phyloP scores from a whole-genome alignment of 2,797 vertebrate species.

The Chelidonichthys spinosus region DNA sequence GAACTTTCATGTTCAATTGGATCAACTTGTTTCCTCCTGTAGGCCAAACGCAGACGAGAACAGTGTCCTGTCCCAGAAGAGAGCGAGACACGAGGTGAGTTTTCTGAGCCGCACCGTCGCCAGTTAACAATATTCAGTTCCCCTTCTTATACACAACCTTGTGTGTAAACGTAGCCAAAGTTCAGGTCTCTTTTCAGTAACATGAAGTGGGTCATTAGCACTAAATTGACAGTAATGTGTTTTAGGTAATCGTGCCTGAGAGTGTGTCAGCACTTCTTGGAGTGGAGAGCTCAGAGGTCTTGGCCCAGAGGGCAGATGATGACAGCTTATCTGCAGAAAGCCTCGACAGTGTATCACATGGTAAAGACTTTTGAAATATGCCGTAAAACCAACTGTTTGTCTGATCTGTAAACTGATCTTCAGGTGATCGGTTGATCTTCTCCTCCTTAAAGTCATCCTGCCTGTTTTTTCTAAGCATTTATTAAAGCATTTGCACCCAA shows the following conservation, averaged over 20 bases:
- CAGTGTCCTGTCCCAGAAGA: constrained; percentile 83
- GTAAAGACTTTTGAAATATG: constrained; percentile 73
- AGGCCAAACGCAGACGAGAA: constrained; percentile 89
- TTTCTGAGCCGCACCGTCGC: constrained; percentile 3
- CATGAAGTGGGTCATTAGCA: constrained; percentile 18
- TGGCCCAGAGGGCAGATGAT: constrained; percentile 86
- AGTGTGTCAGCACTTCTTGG: constrained; percentile 74
- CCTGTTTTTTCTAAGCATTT: constrained; percentile 25
- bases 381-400: not conserved
- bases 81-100: constrained; percentile 91
- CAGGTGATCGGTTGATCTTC: not conserved
- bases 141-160: not conserved
- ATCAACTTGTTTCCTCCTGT: constrained; percentile 40
- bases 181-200: constrained; percentile 6
- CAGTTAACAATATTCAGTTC: not conserved
- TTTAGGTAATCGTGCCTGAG: constrained; percentile 79
- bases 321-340: constrained; percentile 93
- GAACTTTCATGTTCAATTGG: constrained; percentile 7
- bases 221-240: constrained; percentile 28
- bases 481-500: constrained; percentile 48
- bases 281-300: constrained; percentile 80
- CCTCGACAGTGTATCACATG: constrained; percentile 90
- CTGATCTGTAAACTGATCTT: not conserved
- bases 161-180: not conserved
- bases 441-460: constrained; percentile 22